Percentiles rank a stretch among this genome's conserved stretches.
Evolutionary conservation across 2,113 vertebrate genomes (phyloP).

Genomic region (Paratilapia polleni): DNA sequence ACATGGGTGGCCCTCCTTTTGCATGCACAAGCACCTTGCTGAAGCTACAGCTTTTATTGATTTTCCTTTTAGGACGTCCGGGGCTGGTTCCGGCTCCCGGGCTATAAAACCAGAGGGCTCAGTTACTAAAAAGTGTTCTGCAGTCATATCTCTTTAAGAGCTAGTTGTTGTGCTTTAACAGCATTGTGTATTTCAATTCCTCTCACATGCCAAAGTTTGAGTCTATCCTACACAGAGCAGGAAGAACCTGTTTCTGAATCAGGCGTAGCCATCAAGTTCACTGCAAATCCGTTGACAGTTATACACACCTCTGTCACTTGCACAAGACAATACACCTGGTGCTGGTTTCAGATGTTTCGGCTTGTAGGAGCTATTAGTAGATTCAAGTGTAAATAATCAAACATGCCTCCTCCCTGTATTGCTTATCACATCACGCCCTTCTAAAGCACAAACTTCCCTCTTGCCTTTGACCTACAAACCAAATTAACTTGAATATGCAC

Average conservation of each 20-base stretch:
- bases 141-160: neutral
- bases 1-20: neutral
- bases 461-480: neutral
- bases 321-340: neutral
- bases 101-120: neutral
- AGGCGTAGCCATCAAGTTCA: neutral
- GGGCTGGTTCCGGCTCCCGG: neutral
- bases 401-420: neutral
- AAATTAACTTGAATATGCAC: neutral
- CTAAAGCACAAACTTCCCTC: neutral
- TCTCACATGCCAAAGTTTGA: neutral
- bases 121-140: neutral
- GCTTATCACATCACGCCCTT: neutral
- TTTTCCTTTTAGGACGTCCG: neutral
- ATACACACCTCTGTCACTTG: neutral
- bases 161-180: neutral
- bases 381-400: neutral
- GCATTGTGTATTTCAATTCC: neutral
- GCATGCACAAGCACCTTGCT: neutral
- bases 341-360: neutral
- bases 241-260: slow-evolving; percentile 14
- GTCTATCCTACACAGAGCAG: slow-evolving; percentile 7
- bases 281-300: neutral
- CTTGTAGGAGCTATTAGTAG: neutral
- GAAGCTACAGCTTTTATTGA: neutral